Base-by-base conservation (phyloP, 2,113 vertebrate genomes). In the Perca flavescens region DNA sequence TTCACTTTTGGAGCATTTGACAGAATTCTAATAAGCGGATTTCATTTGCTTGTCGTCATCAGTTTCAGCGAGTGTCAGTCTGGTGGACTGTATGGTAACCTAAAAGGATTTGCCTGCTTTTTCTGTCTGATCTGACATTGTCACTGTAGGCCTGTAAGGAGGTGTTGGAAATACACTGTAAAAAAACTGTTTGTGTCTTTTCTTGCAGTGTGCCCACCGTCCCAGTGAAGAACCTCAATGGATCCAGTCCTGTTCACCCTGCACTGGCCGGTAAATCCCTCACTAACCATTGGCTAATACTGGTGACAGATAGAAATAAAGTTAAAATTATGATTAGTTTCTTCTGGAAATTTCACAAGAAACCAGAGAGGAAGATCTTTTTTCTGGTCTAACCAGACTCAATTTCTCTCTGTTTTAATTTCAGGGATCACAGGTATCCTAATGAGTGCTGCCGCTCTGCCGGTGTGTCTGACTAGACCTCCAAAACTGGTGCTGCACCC, bases 371-470 rank as follows among this genome's bases (percentile, higher is more conserved):
- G 6, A 15, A 14, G 1, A 21, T 2, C 10, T 15, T 43, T 15
- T 56, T 66, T 50, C 25, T 36, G 19, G 19, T 66, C 31, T 66
- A 71, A 67, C 60, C 66, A 66, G 17, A 36, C 13, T 50, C 15
- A 4, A 6, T 16, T 61, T 49, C 5, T 65, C 4, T 66, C 31
- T 58, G 54, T 9, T 57, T 4, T 4, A 66, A 0, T 85, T 60
- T 34, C 91, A 99, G 97, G 97, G 73, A 99, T 99, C 94, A 99
- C 97, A 0, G 97, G 97, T n/a, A 99, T 98, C 91, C 95, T 98
- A 50, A 99, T 99, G 97, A 99, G 97, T 0, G 97, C 97, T 0
- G 98, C 97, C 0, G 97, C 97, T 62, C 93, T 99, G 77, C 97
- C 97, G 0, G 97, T 99, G 79, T 99, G 97, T 80, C 96, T 99